A percentile compares a stretch with the other conserved stretches of the same genome.
These are phyloP conservation scores for Araneus ventricosus DNA, from an alignment of 1,140 invertebrate species.

Conservation along the genomic window DNA sequence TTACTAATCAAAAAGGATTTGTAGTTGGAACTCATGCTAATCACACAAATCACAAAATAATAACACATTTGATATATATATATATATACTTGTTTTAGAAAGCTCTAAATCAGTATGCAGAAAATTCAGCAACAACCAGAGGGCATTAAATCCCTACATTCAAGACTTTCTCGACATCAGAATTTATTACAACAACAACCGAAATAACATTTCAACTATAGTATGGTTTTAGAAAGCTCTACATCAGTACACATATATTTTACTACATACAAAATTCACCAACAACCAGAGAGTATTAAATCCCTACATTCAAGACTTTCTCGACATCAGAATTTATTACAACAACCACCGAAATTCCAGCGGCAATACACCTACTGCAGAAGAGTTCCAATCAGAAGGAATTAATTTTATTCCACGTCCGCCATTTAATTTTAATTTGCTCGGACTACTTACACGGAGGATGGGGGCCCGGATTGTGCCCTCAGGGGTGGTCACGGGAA, in stretches of 20 bases:
- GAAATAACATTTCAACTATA: no score
- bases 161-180: not conserved
- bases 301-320: not conserved
- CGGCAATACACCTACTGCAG: not conserved
- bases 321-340: not conserved
- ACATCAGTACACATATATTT: no score
- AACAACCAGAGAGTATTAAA: not conserved
- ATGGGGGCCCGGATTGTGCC: not conserved
- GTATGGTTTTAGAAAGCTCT: no score
- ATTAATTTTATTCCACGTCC: not conserved
- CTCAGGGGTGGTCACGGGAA: not conserved
- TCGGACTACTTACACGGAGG: not conserved
- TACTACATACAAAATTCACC: no score
- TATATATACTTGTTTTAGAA: no score
- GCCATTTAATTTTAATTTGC: conserved; percentile 3
- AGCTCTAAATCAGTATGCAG: no score
- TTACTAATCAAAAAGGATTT: no score
- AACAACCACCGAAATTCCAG: not conserved
- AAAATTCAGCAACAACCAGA: no score
- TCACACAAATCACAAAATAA: no score
- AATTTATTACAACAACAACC: not conserved
- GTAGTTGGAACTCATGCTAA: no score
- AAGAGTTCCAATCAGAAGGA: not conserved
- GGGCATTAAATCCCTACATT: not conserved
- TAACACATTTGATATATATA: no score